Conservation (phyloP, 2,797 vertebrate species). For the Botia kubotai region DNA sequence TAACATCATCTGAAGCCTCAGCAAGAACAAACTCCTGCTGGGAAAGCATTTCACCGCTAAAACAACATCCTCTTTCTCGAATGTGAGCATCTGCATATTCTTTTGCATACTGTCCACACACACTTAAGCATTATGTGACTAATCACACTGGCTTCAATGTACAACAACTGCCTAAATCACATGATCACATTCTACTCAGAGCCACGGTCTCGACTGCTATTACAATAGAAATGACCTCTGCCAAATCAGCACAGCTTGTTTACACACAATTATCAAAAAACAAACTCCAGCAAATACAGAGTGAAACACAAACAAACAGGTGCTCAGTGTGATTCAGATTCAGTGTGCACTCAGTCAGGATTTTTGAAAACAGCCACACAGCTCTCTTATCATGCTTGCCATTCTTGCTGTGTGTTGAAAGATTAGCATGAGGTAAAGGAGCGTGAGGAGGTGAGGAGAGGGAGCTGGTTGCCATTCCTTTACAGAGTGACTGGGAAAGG, state of each 20-base stretch:
- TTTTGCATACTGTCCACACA: slow-evolving; percentile 1
- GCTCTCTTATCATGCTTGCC: slow-evolving; percentile 72
- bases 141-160: not conserved
- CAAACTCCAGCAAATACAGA: slow-evolving; percentile 36
- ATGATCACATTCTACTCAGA: not conserved
- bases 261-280: slow-evolving; percentile 59
- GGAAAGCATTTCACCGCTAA: slow-evolving; percentile 39
- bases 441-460: slow-evolving; percentile 52
- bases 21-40: slow-evolving; percentile 43
- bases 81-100: slow-evolving; percentile 2
- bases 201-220: not conserved
- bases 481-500: slow-evolving; percentile 60
- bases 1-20: slow-evolving; percentile 49
- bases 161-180: not conserved
- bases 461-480: slow-evolving; percentile 59
- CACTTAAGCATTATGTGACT: not conserved
- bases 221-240: slow-evolving; percentile 4
- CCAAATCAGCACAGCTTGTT: slow-evolving; percentile 21
- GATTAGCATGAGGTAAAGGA: slow-evolving; percentile 69
- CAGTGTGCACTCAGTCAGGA: slow-evolving; percentile 53
- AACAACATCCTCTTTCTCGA: slow-evolving; percentile 43
- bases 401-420: slow-evolving; percentile 75
- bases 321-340: slow-evolving; percentile 51
- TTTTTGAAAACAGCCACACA: slow-evolving; percentile 54
- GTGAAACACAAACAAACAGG: slow-evolving; percentile 66